phyloP scores from a whole-genome alignment of 2,797 vertebrate species.

The Enteromius thamalakanensis region DNA sequence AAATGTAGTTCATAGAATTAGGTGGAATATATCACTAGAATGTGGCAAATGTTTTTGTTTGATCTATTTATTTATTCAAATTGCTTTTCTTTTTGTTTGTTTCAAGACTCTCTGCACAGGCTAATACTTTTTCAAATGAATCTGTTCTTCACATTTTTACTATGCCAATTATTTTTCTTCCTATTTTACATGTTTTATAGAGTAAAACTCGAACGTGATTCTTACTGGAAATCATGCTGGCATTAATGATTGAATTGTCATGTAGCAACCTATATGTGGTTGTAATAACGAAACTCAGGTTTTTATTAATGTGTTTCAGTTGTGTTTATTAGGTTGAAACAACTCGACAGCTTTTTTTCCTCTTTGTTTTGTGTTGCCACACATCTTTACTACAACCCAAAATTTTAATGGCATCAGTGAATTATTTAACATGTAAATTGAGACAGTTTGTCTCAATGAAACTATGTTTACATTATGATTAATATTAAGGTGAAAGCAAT shows the following conservation, averaged over 20 bases:
- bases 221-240: neutral
- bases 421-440: constrained; percentile 1
- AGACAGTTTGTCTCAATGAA: neutral
- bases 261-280: neutral
- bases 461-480: neutral
- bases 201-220: neutral
- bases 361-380: neutral
- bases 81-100: neutral
- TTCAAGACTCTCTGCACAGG: neutral
- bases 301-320: constrained; percentile 20
- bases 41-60: neutral
- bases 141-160: neutral
- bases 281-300: neutral
- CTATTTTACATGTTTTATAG: neutral
- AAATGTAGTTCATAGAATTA: neutral
- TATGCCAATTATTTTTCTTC: neutral
- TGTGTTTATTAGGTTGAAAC: neutral
- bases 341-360: neutral
- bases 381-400: neutral
- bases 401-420: neutral
- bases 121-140: neutral
- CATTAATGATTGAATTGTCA: neutral
- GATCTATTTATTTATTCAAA: neutral
- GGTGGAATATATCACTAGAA: neutral
- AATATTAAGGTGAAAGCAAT: neutral